Evolutionary conservation across 2,797 vertebrate species (phyloP).

Genomic region (Avahi laniger): DNA sequence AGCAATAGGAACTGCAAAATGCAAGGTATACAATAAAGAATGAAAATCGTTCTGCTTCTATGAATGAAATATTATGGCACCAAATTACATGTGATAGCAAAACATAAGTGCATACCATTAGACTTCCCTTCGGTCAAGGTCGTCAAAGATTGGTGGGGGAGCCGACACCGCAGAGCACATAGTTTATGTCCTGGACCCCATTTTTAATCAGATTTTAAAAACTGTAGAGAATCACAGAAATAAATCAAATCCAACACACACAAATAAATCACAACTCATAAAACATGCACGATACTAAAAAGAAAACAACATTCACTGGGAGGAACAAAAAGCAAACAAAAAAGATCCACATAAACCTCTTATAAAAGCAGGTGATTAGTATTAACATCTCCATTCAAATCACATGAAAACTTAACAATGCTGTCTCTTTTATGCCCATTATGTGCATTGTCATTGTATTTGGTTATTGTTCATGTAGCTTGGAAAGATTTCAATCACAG

Average conservation of each 20-base stretch:
- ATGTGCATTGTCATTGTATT: conserved; percentile 20
- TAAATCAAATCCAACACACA: conserved; percentile 58
- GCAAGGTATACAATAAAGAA: not conserved
- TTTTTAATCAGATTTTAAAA: conserved; percentile 43
- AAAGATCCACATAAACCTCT: conserved; percentile 48
- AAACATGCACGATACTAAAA: conserved; percentile 33
- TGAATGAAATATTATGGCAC: conserved; percentile 13
- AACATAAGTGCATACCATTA: not conserved
- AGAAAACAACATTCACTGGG: conserved; percentile 18
- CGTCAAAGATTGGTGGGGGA: not conserved
- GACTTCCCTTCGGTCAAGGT: not conserved
- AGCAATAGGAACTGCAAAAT: conserved; percentile 26
- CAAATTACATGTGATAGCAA: not conserved
- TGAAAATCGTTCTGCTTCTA: not conserved
- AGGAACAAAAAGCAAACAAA: conserved; percentile 41
- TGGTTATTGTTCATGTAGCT: conserved; percentile 50
- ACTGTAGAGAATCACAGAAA: not conserved
- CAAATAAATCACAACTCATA: conserved; percentile 63
- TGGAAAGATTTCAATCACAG: conserved; percentile 66
- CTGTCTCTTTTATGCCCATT: conserved; percentile 53
- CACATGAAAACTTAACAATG: conserved; percentile 37
- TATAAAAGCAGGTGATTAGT: conserved; percentile 56
- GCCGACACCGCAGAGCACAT: not conserved
- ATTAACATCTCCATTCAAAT: conserved; percentile 56
- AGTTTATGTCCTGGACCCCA: not conserved